Base-by-base conservation (phyloP, 2,797 vertebrate species). In the Austrolebias charrua region DNA sequence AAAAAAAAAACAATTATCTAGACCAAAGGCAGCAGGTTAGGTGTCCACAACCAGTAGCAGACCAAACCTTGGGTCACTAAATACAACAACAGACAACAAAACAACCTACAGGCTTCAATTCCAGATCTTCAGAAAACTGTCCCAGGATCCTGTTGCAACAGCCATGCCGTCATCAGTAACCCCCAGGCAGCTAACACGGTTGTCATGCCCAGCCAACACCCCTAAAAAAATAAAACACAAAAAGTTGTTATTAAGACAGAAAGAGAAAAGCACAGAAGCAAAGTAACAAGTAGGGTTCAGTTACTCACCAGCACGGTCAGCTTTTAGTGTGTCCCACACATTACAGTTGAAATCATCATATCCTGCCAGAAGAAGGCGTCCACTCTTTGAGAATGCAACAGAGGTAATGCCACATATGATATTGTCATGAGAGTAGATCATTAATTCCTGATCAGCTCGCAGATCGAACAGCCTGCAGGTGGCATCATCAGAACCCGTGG, bases 41-140 rank as follows among this genome's bases (percentile, higher is more conserved):
- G 59, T 43, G 51, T 60, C 24, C 43, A 38, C 31, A 54, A 55
- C 24, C 43, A 52, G 63, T 10, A 43, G 15, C 18, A 55, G 51
- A 60, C 12, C 33, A 44, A 54, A 12, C 10, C 16, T 57, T n/a
- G 1, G 16, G 6, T 29, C 65, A 52, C 46, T 24, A 24, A 24
- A 24, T 24, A 24, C 24, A 24, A 24, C 24, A 24, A 24, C 24
- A 24, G 24, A 38, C 35, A 63, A 61, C 38, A 60, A 70, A 54
- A 55, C n/a, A 81, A 94, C 94, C 92, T 93, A 94, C 92, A 91
- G 91, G 84, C 72, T 90, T 98, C 94, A 99, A 95, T 99, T 99
- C 98, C 98, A 99, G 93, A 99, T 99, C 94, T 99, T 99, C 91
- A 99, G 96, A 94, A 99, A 98, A 92, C 97, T 99, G 91, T 99